Evolutionary conservation across 30 jellyfish, hydroid and myxozoan genomes (phyloP), one percentile per base, ranked within the genome.

Genomic region (Aurelia coerulea): DNA sequence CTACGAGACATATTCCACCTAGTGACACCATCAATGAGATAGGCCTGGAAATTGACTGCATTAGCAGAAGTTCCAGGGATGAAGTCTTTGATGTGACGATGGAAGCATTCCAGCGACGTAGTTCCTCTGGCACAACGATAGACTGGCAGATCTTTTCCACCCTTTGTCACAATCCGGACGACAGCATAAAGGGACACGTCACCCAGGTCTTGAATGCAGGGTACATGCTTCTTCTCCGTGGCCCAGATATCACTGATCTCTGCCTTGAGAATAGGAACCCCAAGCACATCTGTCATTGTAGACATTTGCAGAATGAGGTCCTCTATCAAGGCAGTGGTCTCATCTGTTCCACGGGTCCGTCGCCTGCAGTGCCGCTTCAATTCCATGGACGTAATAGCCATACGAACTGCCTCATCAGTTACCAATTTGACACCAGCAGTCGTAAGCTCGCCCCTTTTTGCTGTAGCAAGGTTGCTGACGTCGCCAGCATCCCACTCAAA

Each of bases 111-210:
- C 78, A 87, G 5, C 16, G 96, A 76, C 64, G 85, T 87, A 15
- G 86, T 31, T 16, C 91, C 96, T 60, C 91, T 56, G 65, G 87
- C 91, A 70, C 96, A 87, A 14, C 96, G 74, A 68, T 42, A 78
- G 23, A 87, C 91, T 74, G 91, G 91, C 80, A 78, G 62, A 53
- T 29, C 19, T 32, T 5, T 34, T 51, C 60, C 77, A 2, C 91
- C 96, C 54, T 87, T 87, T 15, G 66, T 87, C 51, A 46, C 58
- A 12, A 16, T 56, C 16, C 72, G 60, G 33, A 65, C 64, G 76
- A 35, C 68, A 18, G 96, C 54, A 68, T 87, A 87, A 32, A 76
- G 84, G 46, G 76, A 70, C 60, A 76, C 67, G 49, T 5, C 49
- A 37, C 34, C 68, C 65, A 86, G 91, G 69, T 87, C 91, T 68